Evolutionary conservation across 2,113 vertebrate genomes (phyloP), one percentile per base, ranked within the genome.

Genomic region (Peromyscus leucopus): DNA sequence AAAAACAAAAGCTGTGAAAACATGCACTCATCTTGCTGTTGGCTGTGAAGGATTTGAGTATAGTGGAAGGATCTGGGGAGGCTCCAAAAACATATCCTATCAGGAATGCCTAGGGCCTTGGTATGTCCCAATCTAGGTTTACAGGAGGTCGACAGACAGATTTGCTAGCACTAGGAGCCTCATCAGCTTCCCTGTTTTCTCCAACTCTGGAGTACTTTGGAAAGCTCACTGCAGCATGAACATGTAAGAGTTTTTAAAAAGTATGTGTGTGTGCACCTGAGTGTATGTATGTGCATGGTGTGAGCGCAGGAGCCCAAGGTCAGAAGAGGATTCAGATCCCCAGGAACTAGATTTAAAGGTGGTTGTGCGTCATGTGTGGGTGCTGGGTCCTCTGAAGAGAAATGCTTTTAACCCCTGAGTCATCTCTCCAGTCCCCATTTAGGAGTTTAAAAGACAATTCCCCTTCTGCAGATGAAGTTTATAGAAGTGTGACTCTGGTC

Each of bases 401-500:
- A 84, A 17, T 42, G 57, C 33, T 65, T 84, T 85, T 85, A 85
- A 65, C 59, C 59, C 26, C 33, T 57, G 0, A 84, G n/a, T n/a
- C 82, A 84, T 85, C 39, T 65, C 57, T 85, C 59, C 8, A 85
- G 82, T 65, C 11, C n/a, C 59, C 28, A 92, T 31, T 88, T 55
- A 74, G 61, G 46, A 86, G 65, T 72, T 89, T 80, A 83, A 90
- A 67, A n/a, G 89, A 61, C 21, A 96, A 92, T 78, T 93, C 74
- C 94, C 55, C 89, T 85, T 72, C 72, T 46, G 2, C n/a, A 67
- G 79, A 96, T 96, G 65, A 94, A 96, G 96, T 97, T 93, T 28
- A 76, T 79, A 98, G 95, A 97, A 98, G 51, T n/a, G 78, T 94
- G 86, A 97, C 78, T 98, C 89, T 39, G 65, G 76, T 96, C 82